phyloP scores from a whole-genome alignment of 1,140 invertebrate genomes.

The Musca domestica region DNA sequence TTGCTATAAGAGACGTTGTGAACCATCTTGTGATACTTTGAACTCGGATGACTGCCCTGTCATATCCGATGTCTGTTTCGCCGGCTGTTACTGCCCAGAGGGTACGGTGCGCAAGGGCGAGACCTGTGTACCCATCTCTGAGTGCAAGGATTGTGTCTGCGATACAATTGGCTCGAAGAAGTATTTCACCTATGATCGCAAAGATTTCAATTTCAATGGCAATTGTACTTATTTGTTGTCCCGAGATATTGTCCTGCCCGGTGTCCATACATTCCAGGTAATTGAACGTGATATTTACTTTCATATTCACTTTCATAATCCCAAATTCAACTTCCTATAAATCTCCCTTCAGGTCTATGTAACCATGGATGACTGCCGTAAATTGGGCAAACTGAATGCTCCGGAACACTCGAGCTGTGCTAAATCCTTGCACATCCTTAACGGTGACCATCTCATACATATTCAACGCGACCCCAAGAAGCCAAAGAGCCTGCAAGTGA shows the following conservation, averaged over 20 bases:
- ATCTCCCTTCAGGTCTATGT: constrained; percentile 35
- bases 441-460: constrained; percentile 63
- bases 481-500: constrained; percentile 29
- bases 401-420: constrained; percentile 38
- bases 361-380: constrained; percentile 48
- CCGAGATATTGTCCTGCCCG: constrained; percentile 60
- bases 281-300: constrained; percentile 12
- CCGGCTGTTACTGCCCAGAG: constrained; percentile 81
- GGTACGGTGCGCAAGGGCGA: constrained; percentile 70
- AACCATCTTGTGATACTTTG: constrained; percentile 68
- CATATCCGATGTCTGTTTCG: constrained; percentile 67
- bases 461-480: constrained; percentile 53
- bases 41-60: constrained; percentile 62
- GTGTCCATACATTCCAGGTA: constrained; percentile 64
- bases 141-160: constrained; percentile 76
- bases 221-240: constrained; percentile 80
- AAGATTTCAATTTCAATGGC: constrained; percentile 68
- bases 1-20: constrained; percentile 72
- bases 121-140: constrained; percentile 66
- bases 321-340: too few relatives aligned
- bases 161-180: constrained; percentile 69
- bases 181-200: constrained; percentile 72
- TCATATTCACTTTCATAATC: too few relatives aligned
- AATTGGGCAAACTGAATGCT: constrained; percentile 32
- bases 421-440: constrained; percentile 59